phyloP scores from a whole-genome alignment of 2,888 invertebrate species.

The Dioctria rufipes region DNA sequence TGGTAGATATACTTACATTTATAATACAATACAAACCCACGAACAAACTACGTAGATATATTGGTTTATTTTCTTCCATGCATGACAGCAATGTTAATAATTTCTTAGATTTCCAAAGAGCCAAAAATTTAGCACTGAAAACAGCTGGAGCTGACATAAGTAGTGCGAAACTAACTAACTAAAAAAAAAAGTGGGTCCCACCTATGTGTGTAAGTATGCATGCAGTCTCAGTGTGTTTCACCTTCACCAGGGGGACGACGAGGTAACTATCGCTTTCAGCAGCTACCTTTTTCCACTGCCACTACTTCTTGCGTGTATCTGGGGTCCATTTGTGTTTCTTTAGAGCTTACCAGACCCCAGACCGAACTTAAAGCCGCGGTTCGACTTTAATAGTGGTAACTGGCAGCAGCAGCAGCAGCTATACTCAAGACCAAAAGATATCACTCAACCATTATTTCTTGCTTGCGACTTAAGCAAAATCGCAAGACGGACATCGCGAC shows the following conservation, averaged over 20 bases:
- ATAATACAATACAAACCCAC: neutral
- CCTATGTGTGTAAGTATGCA: neutral
- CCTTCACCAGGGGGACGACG: constrained; percentile 43
- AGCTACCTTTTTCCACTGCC: constrained; percentile 38
- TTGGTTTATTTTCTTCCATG: neutral
- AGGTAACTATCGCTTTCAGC: constrained; percentile 46
- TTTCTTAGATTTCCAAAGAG: constrained; percentile 34
- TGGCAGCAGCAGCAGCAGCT: constrained; percentile 26
- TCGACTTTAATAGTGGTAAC: constrained; percentile 22
- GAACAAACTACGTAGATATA: neutral
- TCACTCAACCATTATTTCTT: constrained; percentile 44
- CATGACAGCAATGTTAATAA: neutral
- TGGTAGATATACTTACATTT: neutral
- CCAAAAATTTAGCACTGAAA: constrained; percentile 37
- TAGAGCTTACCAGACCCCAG: constrained; percentile 1
- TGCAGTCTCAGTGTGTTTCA: constrained; percentile 18
- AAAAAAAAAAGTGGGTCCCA: constrained; percentile 31
- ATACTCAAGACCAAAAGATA: constrained; percentile 45
- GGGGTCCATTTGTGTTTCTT: constrained; percentile 24
- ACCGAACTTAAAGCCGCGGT: constrained; percentile 14
- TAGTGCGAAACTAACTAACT: constrained; percentile 37
- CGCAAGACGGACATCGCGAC: constrained; percentile 56
- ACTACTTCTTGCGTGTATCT: constrained; percentile 25
- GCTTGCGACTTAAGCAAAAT: constrained; percentile 51
- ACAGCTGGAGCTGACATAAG: constrained; percentile 45